phyloP scores from a whole-genome alignment of 2,888 invertebrate species.

The Pimpla rufipes region DNA sequence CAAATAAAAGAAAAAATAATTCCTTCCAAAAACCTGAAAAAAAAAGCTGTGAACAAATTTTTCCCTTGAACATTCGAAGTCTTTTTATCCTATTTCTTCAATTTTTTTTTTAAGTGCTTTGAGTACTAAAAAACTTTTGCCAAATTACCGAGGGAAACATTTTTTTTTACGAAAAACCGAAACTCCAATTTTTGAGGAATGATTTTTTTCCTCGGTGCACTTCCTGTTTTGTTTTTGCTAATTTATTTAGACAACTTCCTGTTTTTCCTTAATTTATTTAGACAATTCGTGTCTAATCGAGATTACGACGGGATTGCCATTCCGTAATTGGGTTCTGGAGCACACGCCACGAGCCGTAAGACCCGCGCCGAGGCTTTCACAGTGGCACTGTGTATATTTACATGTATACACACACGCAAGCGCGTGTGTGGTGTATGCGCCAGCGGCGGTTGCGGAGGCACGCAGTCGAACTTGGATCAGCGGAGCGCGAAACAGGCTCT shows the following conservation, averaged over 20 bases:
- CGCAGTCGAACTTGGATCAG: conserved; percentile 10
- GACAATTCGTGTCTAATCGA: conserved; percentile 8
- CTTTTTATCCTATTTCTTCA: too few species aligned
- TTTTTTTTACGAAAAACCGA: too few species aligned
- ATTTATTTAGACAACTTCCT: neutral
- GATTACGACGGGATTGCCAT: neutral
- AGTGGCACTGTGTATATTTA: neutral
- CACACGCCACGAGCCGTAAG: neutral
- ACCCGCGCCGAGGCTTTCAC: neutral
- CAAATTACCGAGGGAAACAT: too few species aligned
- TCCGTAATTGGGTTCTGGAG: conserved; percentile 2
- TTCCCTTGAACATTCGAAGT: too few species aligned
- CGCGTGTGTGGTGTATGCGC: neutral
- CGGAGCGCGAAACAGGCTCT: conserved; percentile 18
- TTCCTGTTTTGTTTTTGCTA: too few species aligned
- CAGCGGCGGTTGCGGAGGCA: neutral
- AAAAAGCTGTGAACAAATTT: too few species aligned
- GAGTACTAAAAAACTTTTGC: too few species aligned
- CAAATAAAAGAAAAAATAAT: neutral
- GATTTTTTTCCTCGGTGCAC: too few species aligned
- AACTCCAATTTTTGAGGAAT: too few species aligned
- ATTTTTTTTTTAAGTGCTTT: too few species aligned
- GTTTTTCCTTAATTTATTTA: neutral
- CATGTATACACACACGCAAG: neutral
- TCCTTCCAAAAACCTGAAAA: neutral